phyloP scores from a whole-genome alignment of 1,140 invertebrate genomes.

The Pissodes strobi region DNA sequence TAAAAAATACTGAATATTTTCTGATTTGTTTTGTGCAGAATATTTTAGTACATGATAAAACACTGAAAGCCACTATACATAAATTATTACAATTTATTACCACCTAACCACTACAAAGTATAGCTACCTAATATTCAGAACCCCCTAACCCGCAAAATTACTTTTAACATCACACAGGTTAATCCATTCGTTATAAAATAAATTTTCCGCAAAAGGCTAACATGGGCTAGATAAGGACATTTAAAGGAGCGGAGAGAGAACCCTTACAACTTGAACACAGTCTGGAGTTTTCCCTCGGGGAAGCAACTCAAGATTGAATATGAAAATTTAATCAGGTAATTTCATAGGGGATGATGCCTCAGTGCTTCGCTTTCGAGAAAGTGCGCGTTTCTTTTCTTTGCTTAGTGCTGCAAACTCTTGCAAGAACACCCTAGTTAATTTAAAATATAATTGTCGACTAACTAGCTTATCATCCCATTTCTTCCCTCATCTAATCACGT shows the following conservation, averaged over 20 bases:
- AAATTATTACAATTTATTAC: constrained; percentile 13
- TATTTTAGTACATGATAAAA: too few relatives aligned
- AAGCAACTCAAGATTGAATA: constrained; percentile 68
- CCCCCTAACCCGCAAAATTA: constrained; percentile 17
- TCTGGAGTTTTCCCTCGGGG: constrained; percentile 48
- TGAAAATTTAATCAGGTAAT: constrained; percentile 70
- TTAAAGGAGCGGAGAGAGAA: constrained; percentile 34
- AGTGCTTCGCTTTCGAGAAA: constrained; percentile 42
- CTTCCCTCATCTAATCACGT: constrained; percentile 27
- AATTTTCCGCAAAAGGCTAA: constrained; percentile 20
- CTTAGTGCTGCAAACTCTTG: constrained; percentile 39
- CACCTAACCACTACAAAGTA: constrained; percentile 8
- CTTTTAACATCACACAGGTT: constrained; percentile 24
- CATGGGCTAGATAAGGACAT: constrained; percentile 26
- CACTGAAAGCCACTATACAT: too few relatives aligned
- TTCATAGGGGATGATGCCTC: constrained; percentile 59
- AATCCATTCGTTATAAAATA: constrained; percentile 25
- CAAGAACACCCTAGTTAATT: constrained; percentile 37
- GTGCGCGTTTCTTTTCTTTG: constrained; percentile 42
- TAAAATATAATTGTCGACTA: constrained; percentile 42
- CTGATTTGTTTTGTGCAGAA: too few relatives aligned
- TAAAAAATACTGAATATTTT: too few relatives aligned
- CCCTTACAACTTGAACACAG: constrained; percentile 39
- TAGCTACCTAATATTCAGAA: not conserved
- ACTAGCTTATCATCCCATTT: constrained; percentile 43